Conservation (phyloP, 2,888 invertebrate species). For the Salticus scenicus region DNA sequence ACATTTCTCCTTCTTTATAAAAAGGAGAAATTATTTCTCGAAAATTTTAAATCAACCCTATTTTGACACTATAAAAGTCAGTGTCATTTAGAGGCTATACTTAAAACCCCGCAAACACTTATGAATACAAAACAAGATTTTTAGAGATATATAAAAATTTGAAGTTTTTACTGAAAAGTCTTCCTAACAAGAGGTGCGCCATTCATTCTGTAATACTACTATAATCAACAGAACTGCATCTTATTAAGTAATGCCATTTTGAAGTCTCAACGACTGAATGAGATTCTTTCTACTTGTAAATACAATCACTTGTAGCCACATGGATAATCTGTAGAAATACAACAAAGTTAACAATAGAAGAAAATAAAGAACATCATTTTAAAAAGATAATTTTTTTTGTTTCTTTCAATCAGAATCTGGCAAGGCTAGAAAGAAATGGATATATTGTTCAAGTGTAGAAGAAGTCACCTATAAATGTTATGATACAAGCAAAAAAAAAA, state of each 20-base stretch:
- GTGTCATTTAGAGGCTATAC: neutral
- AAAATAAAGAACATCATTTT: neutral
- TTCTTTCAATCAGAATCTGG: neutral
- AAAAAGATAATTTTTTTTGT: neutral
- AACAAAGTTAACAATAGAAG: constrained; percentile 1
- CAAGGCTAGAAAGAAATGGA: neutral
- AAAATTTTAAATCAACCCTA: neutral
- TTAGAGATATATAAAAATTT: neutral
- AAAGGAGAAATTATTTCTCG: neutral
- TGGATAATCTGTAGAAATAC: neutral
- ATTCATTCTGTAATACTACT: neutral
- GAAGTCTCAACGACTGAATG: neutral
- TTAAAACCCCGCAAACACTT: neutral
- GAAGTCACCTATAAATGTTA: no score
- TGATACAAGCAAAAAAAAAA: no score
- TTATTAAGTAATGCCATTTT: neutral
- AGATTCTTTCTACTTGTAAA: neutral
- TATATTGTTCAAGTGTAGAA: no score
- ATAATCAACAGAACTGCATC: neutral
- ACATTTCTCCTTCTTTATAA: no score
- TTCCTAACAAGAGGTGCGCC: neutral
- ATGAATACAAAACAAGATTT: neutral
- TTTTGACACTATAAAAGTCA: neutral
- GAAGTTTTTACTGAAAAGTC: constrained; percentile 2
- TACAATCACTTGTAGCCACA: neutral